These are phyloP conservation scores for Myotis vivesi DNA, from an alignment of 2,797 vertebrate species.

Conservation along the genomic window DNA sequence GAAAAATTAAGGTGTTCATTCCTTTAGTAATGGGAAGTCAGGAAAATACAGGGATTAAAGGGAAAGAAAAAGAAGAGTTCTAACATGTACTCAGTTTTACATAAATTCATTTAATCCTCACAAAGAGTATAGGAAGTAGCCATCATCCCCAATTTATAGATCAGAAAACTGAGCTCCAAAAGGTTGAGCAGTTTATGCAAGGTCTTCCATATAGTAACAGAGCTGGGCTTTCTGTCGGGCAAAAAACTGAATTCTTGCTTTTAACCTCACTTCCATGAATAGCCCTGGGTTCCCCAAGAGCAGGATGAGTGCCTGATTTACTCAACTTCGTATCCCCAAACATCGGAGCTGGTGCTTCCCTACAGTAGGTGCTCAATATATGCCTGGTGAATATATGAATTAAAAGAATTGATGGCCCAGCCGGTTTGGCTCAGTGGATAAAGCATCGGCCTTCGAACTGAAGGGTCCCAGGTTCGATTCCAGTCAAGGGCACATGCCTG, in stretches of 20 bases:
- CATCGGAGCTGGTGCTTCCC: neutral
- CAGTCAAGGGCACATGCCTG: too few relatives aligned
- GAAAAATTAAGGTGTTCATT: neutral
- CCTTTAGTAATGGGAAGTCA: neutral
- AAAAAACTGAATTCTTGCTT: neutral
- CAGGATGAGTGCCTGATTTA: neutral
- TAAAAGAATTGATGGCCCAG: neutral
- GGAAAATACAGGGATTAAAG: neutral
- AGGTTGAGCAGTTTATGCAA: neutral
- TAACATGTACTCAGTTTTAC: neutral
- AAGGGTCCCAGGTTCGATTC: too few relatives aligned
- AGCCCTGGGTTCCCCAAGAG: neutral
- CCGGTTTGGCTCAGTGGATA: too few relatives aligned
- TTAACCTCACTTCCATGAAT: neutral
- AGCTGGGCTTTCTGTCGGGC: neutral
- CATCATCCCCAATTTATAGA: neutral
- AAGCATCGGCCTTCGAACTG: too few relatives aligned
- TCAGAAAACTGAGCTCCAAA: conserved; percentile 11
- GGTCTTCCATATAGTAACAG: neutral
- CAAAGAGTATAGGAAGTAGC: neutral
- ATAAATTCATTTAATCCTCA: neutral
- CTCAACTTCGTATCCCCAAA: neutral
- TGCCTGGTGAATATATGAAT: neutral
- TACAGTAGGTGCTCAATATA: neutral
- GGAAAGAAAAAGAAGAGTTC: neutral